Evolutionary conservation across 2,888 invertebrate genomes (phyloP), one percentile per base, ranked within the genome.

Genomic region (Hoplodrina ambigua): DNA sequence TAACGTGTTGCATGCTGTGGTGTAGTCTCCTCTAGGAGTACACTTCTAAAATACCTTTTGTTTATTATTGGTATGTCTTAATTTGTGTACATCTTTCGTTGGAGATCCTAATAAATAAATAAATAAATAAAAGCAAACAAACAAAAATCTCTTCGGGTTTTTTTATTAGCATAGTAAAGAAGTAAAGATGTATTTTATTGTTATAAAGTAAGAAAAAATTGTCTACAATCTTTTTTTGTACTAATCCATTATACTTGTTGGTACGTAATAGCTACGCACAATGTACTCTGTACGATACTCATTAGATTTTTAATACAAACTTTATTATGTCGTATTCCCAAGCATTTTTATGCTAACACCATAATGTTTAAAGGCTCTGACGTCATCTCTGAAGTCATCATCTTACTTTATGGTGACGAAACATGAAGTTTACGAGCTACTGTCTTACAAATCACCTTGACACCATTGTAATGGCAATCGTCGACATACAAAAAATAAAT

Each of bases 361-460:
- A 52, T 72, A 17, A 62, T 37, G 10, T 30, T 15, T 11, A 50
- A 69, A 53, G 49, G 25, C n/a, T 37, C 15, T 58, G 54, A 62
- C 58, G 44, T 54, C 58, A 59, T 6, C 54, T 11, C 41, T 30
- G 33, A 58, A 44, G 25, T 41, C 50, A 78, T 63, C 0, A 59
- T 73, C 49, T 50, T 8, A 19, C 19, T 75, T 75, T 54, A 78
- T 73, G 60, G 49, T n/a, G 49, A 53, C 41, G 62, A 57, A 73
- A 73, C 33, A 60, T 64, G 49, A 73, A 60, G 4, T 73, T 78
- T 60, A 73, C 25, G 74, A 57, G 59, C 30, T 44, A 33, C 33
- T 58, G 56, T 59, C 46, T 50, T 13, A 53, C 49, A 56, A 19
- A 37, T 50, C 25, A 56, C 60, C 65, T 78, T 64, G 64, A 60